Conservation (phyloP, 2,113 vertebrate species). For the Boleophthalmus pectinirostris region DNA sequence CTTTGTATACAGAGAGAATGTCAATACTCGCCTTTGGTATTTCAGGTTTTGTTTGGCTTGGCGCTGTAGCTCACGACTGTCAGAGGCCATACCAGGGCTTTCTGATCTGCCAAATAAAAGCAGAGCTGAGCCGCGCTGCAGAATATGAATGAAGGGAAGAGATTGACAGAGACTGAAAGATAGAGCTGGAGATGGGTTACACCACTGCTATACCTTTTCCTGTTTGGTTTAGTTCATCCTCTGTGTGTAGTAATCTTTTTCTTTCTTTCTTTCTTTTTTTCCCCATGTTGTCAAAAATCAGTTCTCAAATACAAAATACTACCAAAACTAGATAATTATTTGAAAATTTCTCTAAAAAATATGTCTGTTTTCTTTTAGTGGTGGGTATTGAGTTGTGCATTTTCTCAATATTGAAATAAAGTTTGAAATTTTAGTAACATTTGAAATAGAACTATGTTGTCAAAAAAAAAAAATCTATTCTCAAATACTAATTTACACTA, state of each 20-base stretch:
- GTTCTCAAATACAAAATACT: neutral
- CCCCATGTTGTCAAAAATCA: neutral
- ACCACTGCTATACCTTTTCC: constrained; percentile 28
- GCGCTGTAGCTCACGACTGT: constrained; percentile 45
- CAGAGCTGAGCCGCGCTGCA: constrained; percentile 24
- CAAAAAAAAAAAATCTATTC: too few species aligned
- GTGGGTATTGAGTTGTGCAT: too few species aligned
- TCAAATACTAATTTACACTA: too few species aligned
- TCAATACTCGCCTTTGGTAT: constrained; percentile 26
- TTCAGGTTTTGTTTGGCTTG: constrained; percentile 47
- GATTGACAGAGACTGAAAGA: constrained; percentile 31
- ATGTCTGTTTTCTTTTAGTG: too few species aligned
- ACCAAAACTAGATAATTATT: neutral
- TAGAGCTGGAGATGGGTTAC: constrained; percentile 31
- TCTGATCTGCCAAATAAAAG: constrained; percentile 61
- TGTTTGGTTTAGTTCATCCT: constrained; percentile 13
- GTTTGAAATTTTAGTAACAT: too few species aligned
- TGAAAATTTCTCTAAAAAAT: too few species aligned
- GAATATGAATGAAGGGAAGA: constrained; percentile 40
- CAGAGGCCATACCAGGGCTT: constrained; percentile 48
- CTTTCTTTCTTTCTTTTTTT: constrained; percentile 3
- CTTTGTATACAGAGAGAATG: constrained; percentile 43
- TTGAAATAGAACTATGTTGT: too few species aligned
- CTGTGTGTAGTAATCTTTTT: constrained; percentile 16
- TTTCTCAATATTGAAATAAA: too few species aligned